Evolutionary conservation across 92 coral and sea anemone genomes (phyloP), one percentile per base, ranked within the genome.

Genomic region (Epizoanthus stellaris): DNA sequence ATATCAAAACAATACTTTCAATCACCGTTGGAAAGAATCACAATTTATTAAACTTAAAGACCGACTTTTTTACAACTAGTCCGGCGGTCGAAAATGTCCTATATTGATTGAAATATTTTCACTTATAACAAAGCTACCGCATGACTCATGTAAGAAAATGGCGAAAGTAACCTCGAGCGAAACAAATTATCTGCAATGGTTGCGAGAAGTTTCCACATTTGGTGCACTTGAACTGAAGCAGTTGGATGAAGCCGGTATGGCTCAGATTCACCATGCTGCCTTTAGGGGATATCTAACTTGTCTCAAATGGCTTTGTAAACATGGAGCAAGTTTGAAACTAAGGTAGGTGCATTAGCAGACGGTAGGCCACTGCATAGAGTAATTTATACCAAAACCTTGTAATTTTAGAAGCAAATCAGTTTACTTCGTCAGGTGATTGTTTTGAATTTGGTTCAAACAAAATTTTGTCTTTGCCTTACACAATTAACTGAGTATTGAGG

Each of bases 251-350:
- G 77, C 87, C 5, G 98, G 98, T 10, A 42, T 94, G 62, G 88
- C 93, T 10, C 95, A 92, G 59, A 75, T 92, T 0, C 98, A 94
- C 42, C 94, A 94, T 15, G 90, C 93, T 5, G 86, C 87, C 12
- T 92, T 82, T 8, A 80, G 95, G 23, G 98, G 98, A 5, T 94
- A 69, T 71, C 81, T 92, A n/a, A 67, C 87, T 17, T 92, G 95
- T 63, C 87, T 87, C 21, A 94, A 92, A 87, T 94, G 98, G 98
- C 82, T 94, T 25, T 88, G 90, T 6, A 94, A 92, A 60, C 95
- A 90, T 52, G 98, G 98, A 17, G 92, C 95, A 15, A 92, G 80
- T 38, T 58, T 94, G 2, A 85, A 86, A 20, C 77, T 82, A 19
- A 92, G 98, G 98, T 94, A 85, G 15, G 82, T 59, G n/a, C 3